Evolutionary conservation across 2,797 vertebrate genomes (phyloP), one percentile per base, ranked within the genome.

Genomic region (Pseudochromis fuscus): DNA sequence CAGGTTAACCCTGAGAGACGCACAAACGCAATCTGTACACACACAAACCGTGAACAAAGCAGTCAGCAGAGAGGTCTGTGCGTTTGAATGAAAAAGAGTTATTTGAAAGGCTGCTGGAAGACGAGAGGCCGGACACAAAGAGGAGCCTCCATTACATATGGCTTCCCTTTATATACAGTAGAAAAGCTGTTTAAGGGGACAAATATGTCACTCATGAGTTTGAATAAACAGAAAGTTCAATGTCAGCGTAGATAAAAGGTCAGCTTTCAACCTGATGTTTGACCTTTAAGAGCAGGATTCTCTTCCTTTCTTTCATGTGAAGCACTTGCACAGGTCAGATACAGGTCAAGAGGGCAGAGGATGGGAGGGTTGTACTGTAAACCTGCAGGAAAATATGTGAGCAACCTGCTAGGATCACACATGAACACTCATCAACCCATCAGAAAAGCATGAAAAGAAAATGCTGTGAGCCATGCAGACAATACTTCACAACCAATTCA

Each of bases 191-290:
- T 77, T 13, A 67, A 61, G 5, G 19, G 60, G 24, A 38, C 45
- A 27, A 24, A 75, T 80, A 65, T 52, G 24, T 65, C 62, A 71
- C 52, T 61, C 30, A 21, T 49, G 19, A 30, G 40, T 82, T 57
- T 74, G 50, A 88, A 82, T 74, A 77, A 72, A 80, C 28, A 53
- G 2, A 19, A 33, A 30, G 35, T 46, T 75, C 9, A 28, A 62
- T 45, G 51, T 23, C 33, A 9, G 24, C 33, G 16, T 12, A 38
- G 35, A 73, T 5, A 51, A 67, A 75, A 48, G 37, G 33, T 63
- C 3, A 51, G 42, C 72, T 85, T 81, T 77, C 35, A 77, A 82
- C 75, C 18, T 62, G 8, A 12, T 61, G 13, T 75, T 84, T 77
- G 52, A 87, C 56, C 70, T 75, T 62, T 42, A 53, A 49, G 44